phyloP scores from a whole-genome alignment of 2,888 invertebrate genomes.

The Dolomedes plantarius region DNA sequence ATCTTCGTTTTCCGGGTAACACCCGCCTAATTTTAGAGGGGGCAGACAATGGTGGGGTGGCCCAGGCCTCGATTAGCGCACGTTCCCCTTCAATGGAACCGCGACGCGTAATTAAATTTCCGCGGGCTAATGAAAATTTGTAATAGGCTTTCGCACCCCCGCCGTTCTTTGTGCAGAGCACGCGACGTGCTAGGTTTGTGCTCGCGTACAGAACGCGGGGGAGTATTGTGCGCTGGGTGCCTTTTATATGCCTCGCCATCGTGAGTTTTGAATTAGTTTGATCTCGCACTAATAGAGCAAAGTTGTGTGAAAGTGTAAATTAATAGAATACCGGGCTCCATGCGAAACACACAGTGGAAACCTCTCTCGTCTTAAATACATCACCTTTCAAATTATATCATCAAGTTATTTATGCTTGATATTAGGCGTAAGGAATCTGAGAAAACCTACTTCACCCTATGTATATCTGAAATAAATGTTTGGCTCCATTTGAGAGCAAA shows the following conservation, averaged over 20 bases:
- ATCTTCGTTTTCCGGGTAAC: slow-evolving; percentile 38
- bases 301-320: no score
- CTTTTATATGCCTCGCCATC: not conserved
- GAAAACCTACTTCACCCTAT: no score
- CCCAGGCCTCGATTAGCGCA: slow-evolving; percentile 44
- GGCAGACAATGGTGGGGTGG: slow-evolving; percentile 28
- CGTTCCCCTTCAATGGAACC: slow-evolving; percentile 27
- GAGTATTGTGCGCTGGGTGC: not conserved
- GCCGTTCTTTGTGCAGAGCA: not conserved
- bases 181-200: not conserved
- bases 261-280: not conserved
- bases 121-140: slow-evolving; percentile 69
- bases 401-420: no score
- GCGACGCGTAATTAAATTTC: slow-evolving; percentile 67
- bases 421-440: no score
- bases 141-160: slow-evolving; percentile 28
- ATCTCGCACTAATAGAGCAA: not conserved
- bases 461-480: no score
- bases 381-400: no score
- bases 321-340: no score
- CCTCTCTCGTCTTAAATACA: no score
- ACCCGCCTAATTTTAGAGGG: slow-evolving; percentile 55
- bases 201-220: not conserved
- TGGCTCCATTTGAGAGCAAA: no score
- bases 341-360: no score